These are phyloP conservation scores for Limnephilus rhombicus DNA, from an alignment of 2,888 invertebrate genomes.

Conservation along the genomic window DNA sequence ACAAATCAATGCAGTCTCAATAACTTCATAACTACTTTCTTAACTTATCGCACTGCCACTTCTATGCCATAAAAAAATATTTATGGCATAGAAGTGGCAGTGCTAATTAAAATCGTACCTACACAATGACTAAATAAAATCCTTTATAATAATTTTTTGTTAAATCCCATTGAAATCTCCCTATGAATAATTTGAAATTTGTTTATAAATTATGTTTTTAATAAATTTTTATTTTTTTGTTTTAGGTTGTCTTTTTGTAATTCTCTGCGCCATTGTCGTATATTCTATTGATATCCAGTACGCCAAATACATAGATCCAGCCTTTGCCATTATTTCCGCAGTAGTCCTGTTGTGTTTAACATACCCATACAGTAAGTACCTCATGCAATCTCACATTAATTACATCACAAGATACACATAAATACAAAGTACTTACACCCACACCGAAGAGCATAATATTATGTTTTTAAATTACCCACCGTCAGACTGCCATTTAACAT, in stretches of 20 bases:
- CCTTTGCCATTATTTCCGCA: conserved; percentile 86
- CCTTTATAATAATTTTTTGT: too few species aligned
- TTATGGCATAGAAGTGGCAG: too few species aligned
- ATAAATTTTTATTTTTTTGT: conserved; percentile 41
- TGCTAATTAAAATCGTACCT: too few species aligned
- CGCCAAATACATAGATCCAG: conserved; percentile 79
- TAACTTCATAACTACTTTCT: too few species aligned
- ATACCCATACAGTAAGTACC: conserved; percentile 88
- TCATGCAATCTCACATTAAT: too few species aligned
- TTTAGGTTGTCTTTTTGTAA: conserved; percentile 86
- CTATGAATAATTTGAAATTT: background rate
- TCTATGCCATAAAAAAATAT: too few species aligned
- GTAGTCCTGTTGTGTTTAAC: conserved; percentile 84
- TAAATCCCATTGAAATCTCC: too few species aligned
- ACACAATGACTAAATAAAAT: too few species aligned
- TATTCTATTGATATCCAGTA: conserved; percentile 76
- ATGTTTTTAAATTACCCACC: background rate
- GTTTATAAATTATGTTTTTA: background rate
- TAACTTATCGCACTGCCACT: too few species aligned
- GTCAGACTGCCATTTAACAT: background rate
- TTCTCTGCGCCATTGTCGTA: conserved; percentile 81
- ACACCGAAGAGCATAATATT: background rate
- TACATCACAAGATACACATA: conserved; percentile 30
- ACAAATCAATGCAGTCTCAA: too few species aligned
- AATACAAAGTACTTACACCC: too few species aligned